Evolutionary conservation across 2,113 vertebrate genomes (phyloP).

Genomic region (Promerops cafer): DNA sequence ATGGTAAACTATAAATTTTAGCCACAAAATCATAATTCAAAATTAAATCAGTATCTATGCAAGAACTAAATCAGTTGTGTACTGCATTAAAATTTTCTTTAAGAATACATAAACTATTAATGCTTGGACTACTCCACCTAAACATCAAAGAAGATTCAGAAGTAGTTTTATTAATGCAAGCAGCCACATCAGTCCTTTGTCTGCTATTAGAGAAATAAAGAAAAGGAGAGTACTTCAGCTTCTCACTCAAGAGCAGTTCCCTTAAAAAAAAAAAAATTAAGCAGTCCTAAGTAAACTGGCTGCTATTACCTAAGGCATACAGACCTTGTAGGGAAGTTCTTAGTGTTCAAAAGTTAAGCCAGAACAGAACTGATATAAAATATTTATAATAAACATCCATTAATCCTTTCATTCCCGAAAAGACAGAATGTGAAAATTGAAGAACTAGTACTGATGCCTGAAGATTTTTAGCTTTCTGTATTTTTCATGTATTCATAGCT

Average conservation of each 20-base stretch:
- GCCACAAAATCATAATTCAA: background rate
- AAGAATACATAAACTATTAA: background rate
- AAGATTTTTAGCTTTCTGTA: background rate
- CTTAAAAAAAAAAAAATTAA: background rate
- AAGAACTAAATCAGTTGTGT: background rate
- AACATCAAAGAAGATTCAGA: background rate
- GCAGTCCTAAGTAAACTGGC: background rate
- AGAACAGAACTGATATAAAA: background rate
- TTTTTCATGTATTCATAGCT: background rate
- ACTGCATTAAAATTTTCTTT: background rate
- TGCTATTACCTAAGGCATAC: background rate
- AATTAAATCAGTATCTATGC: background rate
- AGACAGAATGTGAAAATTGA: background rate
- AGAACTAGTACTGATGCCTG: background rate
- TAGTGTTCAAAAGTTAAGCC: background rate
- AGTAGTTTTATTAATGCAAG: background rate
- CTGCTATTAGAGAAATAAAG: background rate
- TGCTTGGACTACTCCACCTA: background rate
- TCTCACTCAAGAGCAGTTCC: background rate
- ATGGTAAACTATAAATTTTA: background rate
- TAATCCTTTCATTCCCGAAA: background rate
- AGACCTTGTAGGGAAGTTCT: background rate
- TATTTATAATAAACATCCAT: background rate
- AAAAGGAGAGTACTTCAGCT: background rate
- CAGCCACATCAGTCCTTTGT: background rate